A percentile compares a stretch with the other conserved stretches of the same genome.
phyloP scores from a whole-genome alignment of 2,797 vertebrate genomes.

The Mormyrops attenuatus region DNA sequence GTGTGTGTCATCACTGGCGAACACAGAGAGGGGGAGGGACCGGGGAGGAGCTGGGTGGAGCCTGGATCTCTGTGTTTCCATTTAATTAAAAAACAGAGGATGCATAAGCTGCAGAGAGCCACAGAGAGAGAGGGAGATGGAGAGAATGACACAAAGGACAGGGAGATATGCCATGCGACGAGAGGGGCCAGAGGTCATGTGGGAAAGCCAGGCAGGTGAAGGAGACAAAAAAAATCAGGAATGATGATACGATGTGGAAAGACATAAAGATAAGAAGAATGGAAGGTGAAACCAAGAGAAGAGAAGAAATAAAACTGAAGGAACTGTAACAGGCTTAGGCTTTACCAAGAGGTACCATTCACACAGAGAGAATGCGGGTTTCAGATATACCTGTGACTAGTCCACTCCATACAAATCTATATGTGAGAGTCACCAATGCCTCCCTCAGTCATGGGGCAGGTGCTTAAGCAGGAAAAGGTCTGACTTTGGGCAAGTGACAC shows the following conservation, averaged over 20 bases:
- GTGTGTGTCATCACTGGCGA: slow-evolving; percentile 51
- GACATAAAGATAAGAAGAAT: background rate
- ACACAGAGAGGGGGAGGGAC: slow-evolving; percentile 27
- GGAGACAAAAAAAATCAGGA: background rate
- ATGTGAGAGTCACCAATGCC: background rate
- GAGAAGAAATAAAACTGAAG: background rate
- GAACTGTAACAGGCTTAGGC: background rate
- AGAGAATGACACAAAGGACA: slow-evolving; percentile 13
- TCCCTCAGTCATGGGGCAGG: background rate
- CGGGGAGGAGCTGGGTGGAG: slow-evolving; percentile 40
- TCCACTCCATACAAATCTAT: background rate
- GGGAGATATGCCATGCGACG: background rate
- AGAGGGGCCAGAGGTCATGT: background rate
- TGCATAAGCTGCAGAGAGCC: slow-evolving; percentile 60
- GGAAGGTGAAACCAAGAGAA: background rate
- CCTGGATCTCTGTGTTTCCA: slow-evolving; percentile 51
- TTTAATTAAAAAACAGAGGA: slow-evolving; percentile 73
- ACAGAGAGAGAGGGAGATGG: slow-evolving; percentile 32
- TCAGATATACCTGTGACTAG: background rate
- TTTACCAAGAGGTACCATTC: background rate
- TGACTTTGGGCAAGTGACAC: background rate
- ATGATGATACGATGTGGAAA: background rate
- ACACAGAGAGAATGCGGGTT: background rate
- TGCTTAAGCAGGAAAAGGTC: background rate
- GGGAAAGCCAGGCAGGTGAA: background rate